Evolutionary conservation across 2,113 vertebrate species (phyloP).

Genomic region (Aldabrachelys gigantea): DNA sequence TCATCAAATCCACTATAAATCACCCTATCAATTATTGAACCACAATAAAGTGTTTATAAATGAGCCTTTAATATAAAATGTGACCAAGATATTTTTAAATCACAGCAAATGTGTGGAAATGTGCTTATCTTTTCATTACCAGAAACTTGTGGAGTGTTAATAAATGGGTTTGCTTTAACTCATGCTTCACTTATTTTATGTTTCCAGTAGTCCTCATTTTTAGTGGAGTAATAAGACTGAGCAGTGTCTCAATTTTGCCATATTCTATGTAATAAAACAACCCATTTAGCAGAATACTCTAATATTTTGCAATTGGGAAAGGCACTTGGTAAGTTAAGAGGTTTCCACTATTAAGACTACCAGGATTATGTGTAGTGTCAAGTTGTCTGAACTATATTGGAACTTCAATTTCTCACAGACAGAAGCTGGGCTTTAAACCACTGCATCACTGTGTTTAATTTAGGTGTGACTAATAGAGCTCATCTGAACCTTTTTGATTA

Average conservation of each 20-base stretch:
- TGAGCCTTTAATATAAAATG: slow-evolving; percentile 39
- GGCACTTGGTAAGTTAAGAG: not conserved
- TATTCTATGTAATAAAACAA: not conserved
- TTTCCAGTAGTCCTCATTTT: not conserved
- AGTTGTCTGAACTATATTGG: not conserved
- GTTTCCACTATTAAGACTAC: not conserved
- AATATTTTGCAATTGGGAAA: not conserved
- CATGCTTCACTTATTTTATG: not conserved
- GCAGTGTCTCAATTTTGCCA: not conserved
- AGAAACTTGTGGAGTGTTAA: not conserved
- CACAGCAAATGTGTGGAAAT: not conserved
- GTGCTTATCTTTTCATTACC: slow-evolving; percentile 36
- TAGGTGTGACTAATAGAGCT: not conserved
- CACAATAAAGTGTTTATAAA: slow-evolving; percentile 60
- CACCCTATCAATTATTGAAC: slow-evolving; percentile 70
- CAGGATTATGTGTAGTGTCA: accelerated
- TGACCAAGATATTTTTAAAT: slow-evolving; percentile 18
- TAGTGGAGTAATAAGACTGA: not conserved
- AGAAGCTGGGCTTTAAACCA: not conserved
- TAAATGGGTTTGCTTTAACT: slow-evolving; percentile 19
- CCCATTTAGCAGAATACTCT: not conserved
- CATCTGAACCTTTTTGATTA: not conserved
- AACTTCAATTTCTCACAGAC: not conserved
- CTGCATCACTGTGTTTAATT: not conserved
- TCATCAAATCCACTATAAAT: slow-evolving; percentile 56